These are phyloP conservation scores for Saguinus midas DNA, from an alignment of 2,113 vertebrate genomes.

Conservation along the genomic window DNA sequence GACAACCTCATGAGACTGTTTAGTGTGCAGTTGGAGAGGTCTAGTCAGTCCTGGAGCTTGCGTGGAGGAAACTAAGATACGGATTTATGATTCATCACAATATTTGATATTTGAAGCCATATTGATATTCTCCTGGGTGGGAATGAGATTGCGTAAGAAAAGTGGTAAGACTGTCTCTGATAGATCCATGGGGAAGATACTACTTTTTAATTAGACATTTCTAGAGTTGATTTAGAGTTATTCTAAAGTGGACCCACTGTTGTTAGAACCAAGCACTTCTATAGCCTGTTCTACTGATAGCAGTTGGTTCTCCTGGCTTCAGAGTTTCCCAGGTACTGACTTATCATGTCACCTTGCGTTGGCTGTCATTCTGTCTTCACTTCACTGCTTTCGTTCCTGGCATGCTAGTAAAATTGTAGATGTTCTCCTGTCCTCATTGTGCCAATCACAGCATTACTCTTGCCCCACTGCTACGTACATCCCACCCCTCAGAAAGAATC, in stretches of 20 bases:
- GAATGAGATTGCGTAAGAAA: not conserved
- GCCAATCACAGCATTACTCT: not conserved
- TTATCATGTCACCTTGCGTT: not conserved
- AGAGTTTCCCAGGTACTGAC: too few species aligned
- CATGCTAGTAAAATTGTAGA: not conserved
- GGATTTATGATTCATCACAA: not conserved
- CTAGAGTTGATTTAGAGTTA: not conserved
- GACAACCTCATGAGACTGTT: not conserved
- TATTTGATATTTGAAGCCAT: not conserved
- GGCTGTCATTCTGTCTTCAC: not conserved
- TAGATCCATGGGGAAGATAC: not conserved
- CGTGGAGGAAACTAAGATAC: not conserved
- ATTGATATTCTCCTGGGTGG: too few species aligned
- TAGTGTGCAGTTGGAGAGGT: not conserved
- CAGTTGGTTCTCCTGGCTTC: not conserved
- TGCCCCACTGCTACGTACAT: accelerated
- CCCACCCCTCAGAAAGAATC: not conserved
- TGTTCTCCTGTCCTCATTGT: not conserved
- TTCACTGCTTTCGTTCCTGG: not conserved
- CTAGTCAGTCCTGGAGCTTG: not conserved
- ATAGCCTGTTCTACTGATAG: not conserved
- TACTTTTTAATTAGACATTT: not conserved
- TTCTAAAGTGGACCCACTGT: not conserved
- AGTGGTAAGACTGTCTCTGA: not conserved
- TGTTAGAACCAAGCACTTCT: not conserved